A percentile compares a stretch with the other conserved stretches of the same genome.
Evolutionary conservation across 2,113 vertebrate genomes (phyloP).

Genomic region (Sialia sialis): DNA sequence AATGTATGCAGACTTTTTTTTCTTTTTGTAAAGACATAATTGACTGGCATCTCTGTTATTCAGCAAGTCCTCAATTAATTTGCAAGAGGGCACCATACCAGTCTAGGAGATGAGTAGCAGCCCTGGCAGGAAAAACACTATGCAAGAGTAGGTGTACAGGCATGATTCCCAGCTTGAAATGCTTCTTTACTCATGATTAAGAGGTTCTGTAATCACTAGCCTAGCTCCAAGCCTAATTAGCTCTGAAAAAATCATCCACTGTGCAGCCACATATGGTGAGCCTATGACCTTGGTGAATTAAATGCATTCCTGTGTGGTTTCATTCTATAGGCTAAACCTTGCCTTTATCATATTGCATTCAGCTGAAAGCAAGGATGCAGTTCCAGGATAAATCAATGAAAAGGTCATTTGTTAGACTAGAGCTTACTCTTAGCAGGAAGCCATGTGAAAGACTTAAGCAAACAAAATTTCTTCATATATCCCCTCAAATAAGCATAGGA

Average conservation of each 20-base stretch:
- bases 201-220: slow-evolving; percentile 2
- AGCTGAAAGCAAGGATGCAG: background rate
- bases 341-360: background rate
- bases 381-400: background rate
- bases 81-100: background rate
- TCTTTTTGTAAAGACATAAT: background rate
- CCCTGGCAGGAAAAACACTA: background rate
- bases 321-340: background rate
- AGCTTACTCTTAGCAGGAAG: background rate
- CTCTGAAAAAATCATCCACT: background rate
- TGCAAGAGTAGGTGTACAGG: background rate
- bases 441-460: background rate
- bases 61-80: background rate
- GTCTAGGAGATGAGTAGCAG: background rate
- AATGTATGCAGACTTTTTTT: background rate
- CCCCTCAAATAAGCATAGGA: background rate
- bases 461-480: background rate
- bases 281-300: background rate
- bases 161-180: slow-evolving; percentile 17
- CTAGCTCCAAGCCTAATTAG: background rate
- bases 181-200: background rate
- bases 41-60: background rate
- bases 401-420: background rate
- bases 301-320: background rate
- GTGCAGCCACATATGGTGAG: background rate